These are phyloP conservation scores for Ophion ventricosus DNA, from an alignment of 2,888 invertebrate species.

Conservation along the genomic window DNA sequence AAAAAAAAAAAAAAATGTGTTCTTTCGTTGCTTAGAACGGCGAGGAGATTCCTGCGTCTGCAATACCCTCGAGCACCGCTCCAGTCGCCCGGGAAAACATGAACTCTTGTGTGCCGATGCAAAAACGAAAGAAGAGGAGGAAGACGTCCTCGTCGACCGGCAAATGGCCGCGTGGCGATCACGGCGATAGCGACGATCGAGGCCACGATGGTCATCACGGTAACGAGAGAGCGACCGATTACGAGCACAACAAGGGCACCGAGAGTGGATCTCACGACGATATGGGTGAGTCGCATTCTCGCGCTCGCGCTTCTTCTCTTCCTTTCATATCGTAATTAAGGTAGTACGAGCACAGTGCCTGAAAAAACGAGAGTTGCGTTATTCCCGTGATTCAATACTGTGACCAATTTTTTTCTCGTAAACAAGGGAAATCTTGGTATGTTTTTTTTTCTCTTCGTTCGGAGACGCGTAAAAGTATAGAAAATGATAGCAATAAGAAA, in stretches of 20 bases:
- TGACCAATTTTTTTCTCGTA: not conserved
- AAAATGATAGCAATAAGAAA: not conserved
- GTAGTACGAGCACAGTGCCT: not conserved
- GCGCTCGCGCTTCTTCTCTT: not conserved
- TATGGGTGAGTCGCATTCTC: conserved; percentile 71
- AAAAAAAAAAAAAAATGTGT: conserved; percentile 17
- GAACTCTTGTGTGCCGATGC: conserved; percentile 84
- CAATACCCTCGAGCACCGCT: conserved; percentile 82
- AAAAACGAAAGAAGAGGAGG: conserved; percentile 85
- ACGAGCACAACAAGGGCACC: conserved; percentile 75
- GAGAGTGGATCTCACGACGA: conserved; percentile 74
- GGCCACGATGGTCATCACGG: conserved; percentile 59
- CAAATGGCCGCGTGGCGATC: conserved; percentile 76
- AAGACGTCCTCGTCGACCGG: conserved; percentile 80
- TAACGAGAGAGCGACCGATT: conserved; percentile 72
- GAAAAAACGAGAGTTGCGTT: not conserved
- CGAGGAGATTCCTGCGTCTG: conserved; percentile 78
- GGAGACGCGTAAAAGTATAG: not conserved
- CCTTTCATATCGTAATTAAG: not conserved
- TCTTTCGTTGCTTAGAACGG: conserved; percentile 74
- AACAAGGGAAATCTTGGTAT: not conserved
- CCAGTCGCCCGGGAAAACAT: conserved; percentile 82
- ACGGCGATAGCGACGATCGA: conserved; percentile 63
- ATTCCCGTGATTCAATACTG: not conserved
- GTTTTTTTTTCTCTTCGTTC: not conserved